Evolutionary conservation across 2,797 vertebrate genomes (phyloP).

Genomic region (Clarias fuscus): DNA sequence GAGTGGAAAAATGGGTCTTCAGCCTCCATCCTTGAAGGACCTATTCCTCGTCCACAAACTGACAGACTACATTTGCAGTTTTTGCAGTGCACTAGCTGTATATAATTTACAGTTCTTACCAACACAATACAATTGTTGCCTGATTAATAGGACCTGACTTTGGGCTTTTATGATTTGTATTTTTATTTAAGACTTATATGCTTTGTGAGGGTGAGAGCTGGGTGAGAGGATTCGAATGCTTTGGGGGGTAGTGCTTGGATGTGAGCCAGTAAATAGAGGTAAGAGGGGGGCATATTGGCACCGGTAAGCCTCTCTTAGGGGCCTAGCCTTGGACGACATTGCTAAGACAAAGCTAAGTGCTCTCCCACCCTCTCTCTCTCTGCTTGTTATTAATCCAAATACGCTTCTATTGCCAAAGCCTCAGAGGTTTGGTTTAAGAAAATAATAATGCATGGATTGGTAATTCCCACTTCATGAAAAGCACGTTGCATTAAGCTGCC

Average conservation of each 20-base stretch:
- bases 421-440: conserved; percentile 56
- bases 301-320: conserved; percentile 46
- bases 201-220: background rate
- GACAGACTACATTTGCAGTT: background rate
- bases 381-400: conserved; percentile 63
- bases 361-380: conserved; percentile 28
- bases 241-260: conserved; percentile 33
- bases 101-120: background rate
- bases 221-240: conserved; percentile 14
- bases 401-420: conserved; percentile 56
- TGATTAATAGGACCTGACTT: background rate
- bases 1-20: background rate
- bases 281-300: conserved; percentile 34
- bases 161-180: conserved; percentile 7
- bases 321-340: conserved; percentile 33
- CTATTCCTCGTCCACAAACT: background rate
- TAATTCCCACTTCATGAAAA: conserved; percentile 14
- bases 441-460: conserved; percentile 46
- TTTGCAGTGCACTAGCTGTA: background rate
- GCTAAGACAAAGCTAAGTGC: conserved; percentile 50
- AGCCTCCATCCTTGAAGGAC: background rate
- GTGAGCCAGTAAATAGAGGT: conserved; percentile 33
- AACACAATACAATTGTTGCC: background rate
- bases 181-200: conserved; percentile 7
- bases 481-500: conserved; percentile 2